These are phyloP conservation scores for Plusia festucae DNA, from an alignment of 2,888 invertebrate species.

Conservation along the genomic window DNA sequence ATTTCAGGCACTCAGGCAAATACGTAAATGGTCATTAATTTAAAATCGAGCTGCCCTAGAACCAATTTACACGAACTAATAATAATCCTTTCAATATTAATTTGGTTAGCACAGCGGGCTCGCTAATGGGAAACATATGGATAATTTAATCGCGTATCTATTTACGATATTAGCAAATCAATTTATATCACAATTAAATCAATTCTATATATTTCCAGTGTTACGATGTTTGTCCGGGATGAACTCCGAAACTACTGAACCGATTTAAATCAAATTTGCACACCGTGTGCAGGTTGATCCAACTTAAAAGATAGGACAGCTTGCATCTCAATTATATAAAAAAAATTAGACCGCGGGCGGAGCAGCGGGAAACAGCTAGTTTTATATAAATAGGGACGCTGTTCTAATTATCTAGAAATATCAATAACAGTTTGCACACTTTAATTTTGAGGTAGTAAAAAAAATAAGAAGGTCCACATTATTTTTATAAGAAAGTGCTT, in stretches of 20 bases:
- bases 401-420: conserved; percentile 1
- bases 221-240: no score
- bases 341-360: no score
- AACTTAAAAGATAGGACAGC: no score
- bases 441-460: not conserved
- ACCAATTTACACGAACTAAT: not conserved
- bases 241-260: no score
- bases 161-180: not conserved
- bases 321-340: no score
- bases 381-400: not conserved
- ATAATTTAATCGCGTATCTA: not conserved
- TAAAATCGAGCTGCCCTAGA: not conserved
- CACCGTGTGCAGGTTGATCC: no score
- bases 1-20: not conserved
- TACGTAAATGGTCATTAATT: not conserved
- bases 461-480: not conserved
- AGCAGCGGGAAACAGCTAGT: no score
- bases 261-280: no score
- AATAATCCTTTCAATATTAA: conserved; percentile 4
- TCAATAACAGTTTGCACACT: not conserved
- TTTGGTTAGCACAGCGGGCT: not conserved
- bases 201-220: no score
- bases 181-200: conserved; percentile 1
- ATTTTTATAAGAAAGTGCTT: not conserved
- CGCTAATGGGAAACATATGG: conserved; percentile 3